Base-by-base conservation (phyloP, 2,888 invertebrate genomes). In the Melieria omissa region DNA sequence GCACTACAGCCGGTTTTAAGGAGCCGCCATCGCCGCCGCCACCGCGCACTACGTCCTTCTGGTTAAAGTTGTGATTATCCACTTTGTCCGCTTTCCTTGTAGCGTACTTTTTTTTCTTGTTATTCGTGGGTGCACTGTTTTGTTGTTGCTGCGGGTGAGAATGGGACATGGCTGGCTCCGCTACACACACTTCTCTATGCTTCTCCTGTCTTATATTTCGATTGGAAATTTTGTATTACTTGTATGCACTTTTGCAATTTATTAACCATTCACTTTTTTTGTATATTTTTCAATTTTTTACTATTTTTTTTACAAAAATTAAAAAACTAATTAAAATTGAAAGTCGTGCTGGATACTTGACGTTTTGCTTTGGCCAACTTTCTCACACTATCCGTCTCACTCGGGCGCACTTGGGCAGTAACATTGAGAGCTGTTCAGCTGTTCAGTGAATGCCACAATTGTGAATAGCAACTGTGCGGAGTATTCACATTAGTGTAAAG, bases 251-350 rank as follows among this genome's bases (percentile, higher is more conserved):
- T 14, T 63, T 57, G 41, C 49, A 69, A 54, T 63, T 72, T 72
- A 45, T 52, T 14, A 64, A 64, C 42, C 8, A 14, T 55, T 63
- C 54, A 42, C 42, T 55, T 49, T 12, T 45, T 44, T 55, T 65
- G 16, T 45, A 42, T 12, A 69, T 68, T 71, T 73, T 68, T 61
- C 45, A 57, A 29, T 65, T 63, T 70, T 72, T 70, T 72, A 60
- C 16, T 42, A 12, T 54, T 44, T 44, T 57, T 66, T 68, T 61
- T 70, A 66, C 42, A 45, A 70, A 70, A 62, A 65, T 49, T 73
- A 64, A 66, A 52, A 70, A 71, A 70, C 52, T 67, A 68, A 73
- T 57, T 62, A 70, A 65, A 70, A 70, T n/a, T 55, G 46, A 68
- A 67, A 65, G 52, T 70, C 29, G 63, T 65, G 44, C 70, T 52